Percentiles rank a stretch among this genome's conserved stretches.
These are phyloP conservation scores for Clinocottus analis DNA, from an alignment of 2,113 vertebrate genomes.

Conservation along the genomic window DNA sequence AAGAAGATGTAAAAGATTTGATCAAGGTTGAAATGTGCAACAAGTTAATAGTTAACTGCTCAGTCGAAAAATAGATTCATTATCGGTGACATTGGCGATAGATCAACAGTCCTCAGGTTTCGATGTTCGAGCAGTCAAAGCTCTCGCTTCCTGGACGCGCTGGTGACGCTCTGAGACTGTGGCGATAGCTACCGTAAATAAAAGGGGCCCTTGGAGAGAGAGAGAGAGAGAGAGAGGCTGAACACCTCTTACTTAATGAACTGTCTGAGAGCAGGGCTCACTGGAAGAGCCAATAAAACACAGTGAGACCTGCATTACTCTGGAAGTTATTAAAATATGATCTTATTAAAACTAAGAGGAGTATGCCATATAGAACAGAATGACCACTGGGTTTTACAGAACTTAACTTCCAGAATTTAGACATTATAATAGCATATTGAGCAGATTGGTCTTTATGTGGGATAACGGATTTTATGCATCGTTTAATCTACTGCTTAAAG, in stretches of 20 bases:
- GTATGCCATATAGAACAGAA: neutral
- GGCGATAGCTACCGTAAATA: slow-evolving; percentile 51
- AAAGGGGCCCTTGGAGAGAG: slow-evolving; percentile 15
- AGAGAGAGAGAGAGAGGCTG: slow-evolving; percentile 14
- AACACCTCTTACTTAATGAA: slow-evolving; percentile 18
- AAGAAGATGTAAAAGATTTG: neutral
- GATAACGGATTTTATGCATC: neutral
- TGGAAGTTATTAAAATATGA: neutral
- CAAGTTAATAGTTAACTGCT: slow-evolving; percentile 8
- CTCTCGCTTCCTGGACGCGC: slow-evolving; percentile 59
- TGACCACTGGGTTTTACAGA: neutral
- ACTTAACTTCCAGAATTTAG: neutral
- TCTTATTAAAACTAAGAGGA: neutral
- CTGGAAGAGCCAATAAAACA: slow-evolving; percentile 17
- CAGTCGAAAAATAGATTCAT: slow-evolving; percentile 44
- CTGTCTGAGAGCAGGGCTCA: slow-evolving; percentile 22
- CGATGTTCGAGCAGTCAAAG: slow-evolving; percentile 45
- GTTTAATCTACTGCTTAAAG: neutral
- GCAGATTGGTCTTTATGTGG: neutral
- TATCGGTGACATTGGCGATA: slow-evolving; percentile 23
- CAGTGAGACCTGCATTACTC: neutral
- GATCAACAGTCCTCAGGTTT: slow-evolving; percentile 38
- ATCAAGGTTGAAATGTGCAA: neutral
- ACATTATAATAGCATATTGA: neutral
- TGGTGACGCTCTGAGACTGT: slow-evolving; percentile 38